These are phyloP conservation scores for Amblyjoppa fuscipennis DNA, from an alignment of 2,888 invertebrate species.

Conservation along the genomic window DNA sequence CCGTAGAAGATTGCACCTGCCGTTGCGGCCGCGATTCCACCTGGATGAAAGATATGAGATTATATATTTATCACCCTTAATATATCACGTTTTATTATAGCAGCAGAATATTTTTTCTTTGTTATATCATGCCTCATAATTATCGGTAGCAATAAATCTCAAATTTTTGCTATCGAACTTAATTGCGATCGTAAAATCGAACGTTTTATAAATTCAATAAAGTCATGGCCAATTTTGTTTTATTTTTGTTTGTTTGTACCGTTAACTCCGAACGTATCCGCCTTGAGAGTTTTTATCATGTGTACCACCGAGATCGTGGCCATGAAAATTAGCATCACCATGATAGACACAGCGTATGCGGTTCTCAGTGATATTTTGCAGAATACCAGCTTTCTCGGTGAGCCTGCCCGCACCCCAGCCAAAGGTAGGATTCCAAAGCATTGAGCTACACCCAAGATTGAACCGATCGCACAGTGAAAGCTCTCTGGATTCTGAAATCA, in stretches of 20 bases:
- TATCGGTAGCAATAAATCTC: not conserved
- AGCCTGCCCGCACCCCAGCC: constrained; percentile 73
- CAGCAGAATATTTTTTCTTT: not conserved
- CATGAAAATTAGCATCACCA: constrained; percentile 72
- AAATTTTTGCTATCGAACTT: not conserved
- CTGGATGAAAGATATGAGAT: constrained; percentile 68
- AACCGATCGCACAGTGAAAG: constrained; percentile 80
- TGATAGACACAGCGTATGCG: constrained; percentile 74
- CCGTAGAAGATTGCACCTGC: constrained; percentile 83
- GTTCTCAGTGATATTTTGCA: constrained; percentile 72
- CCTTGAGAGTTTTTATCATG: constrained; percentile 79
- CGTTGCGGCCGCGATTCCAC: constrained; percentile 82
- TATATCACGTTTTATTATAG: not conserved
- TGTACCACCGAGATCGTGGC: constrained; percentile 77
- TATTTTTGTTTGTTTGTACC: constrained; percentile 74
- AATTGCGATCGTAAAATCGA: not conserved
- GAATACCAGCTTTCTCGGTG: constrained; percentile 76
- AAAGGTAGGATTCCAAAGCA: constrained; percentile 82
- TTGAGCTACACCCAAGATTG: constrained; percentile 79
- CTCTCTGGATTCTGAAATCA: constrained; percentile 77
- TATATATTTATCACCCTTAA: not conserved
- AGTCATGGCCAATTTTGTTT: not conserved
- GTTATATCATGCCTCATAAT: not conserved
- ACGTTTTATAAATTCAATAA: not conserved
- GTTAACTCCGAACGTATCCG: constrained; percentile 74